Percentiles rank a stretch among this genome's conserved stretches.
Conservation (phyloP, 2,888 invertebrate genomes). For the Spisula solida region DNA sequence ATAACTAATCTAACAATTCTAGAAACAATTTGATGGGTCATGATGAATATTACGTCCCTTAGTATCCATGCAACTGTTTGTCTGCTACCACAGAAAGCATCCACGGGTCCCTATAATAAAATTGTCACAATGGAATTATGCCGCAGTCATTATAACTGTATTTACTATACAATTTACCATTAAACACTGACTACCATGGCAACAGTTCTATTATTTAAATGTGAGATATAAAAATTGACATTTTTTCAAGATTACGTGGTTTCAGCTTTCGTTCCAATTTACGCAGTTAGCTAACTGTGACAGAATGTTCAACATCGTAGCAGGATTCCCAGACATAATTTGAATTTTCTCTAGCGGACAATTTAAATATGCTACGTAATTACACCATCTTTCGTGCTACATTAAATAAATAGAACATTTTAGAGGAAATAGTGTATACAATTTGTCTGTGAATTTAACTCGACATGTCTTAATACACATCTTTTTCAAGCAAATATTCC, state of each 20-base stretch:
- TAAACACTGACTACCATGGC: no score
- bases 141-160: no score
- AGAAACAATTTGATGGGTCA: no score
- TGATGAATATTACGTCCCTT: no score
- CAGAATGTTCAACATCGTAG: neutral
- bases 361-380: neutral
- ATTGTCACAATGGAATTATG: no score
- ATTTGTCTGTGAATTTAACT: constrained; percentile 12
- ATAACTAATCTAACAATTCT: no score
- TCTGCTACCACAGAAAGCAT: no score
- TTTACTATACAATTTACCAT: no score
- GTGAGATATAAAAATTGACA: neutral
- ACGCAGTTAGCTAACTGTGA: neutral
- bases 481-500: constrained; percentile 11
- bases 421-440: neutral
- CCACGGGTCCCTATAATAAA: no score
- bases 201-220: neutral
- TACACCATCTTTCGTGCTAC: constrained; percentile 6
- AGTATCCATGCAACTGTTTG: no score
- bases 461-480: constrained; percentile 10
- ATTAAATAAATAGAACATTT: constrained; percentile 10
- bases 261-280: neutral
- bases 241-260: neutral
- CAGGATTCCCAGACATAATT: neutral
- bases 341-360: constrained; percentile 1